These are phyloP conservation scores for Leptobrachium ailaonicum DNA, from an alignment of 2,113 vertebrate genomes.

Conservation along the genomic window DNA sequence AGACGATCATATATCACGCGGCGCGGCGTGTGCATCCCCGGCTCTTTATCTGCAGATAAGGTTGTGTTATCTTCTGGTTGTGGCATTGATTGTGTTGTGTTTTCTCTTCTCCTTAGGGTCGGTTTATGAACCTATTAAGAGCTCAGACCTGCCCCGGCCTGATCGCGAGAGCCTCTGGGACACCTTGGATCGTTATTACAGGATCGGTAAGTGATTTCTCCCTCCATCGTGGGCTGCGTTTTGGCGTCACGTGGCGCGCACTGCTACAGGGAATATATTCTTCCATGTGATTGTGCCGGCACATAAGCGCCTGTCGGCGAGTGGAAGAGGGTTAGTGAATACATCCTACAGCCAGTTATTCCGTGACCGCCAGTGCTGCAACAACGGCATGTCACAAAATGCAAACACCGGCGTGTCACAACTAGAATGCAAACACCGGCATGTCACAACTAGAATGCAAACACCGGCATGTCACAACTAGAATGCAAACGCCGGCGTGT, in stretches of 20 bases:
- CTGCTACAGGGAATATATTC: neutral
- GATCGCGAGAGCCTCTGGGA: constrained; percentile 87
- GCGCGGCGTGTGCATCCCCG: neutral
- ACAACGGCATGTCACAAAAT: too few species aligned
- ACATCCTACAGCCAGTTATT: too few species aligned
- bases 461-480: too few species aligned
- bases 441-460: too few species aligned
- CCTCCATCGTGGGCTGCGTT: neutral
- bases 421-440: too few species aligned
- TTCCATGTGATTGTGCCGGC: too few species aligned
- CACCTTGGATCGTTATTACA: constrained; percentile 89
- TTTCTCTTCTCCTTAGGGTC: constrained; percentile 73
- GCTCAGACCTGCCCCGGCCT: constrained; percentile 74
- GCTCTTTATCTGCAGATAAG: constrained; percentile 1
- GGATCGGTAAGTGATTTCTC: constrained; percentile 74
- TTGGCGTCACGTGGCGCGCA: too few species aligned
- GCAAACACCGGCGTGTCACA: too few species aligned
- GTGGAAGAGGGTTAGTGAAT: too few species aligned
- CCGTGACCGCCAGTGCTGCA: too few species aligned
- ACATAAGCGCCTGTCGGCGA: too few species aligned
- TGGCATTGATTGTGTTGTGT: constrained; percentile 9
- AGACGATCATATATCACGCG: neutral
- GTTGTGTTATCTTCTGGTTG: neutral
- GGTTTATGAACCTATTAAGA: constrained; percentile 93
- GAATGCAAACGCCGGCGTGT: too few species aligned